Evolutionary conservation across 1,140 invertebrate species (phyloP).

Genomic region (Atta colombica): DNA sequence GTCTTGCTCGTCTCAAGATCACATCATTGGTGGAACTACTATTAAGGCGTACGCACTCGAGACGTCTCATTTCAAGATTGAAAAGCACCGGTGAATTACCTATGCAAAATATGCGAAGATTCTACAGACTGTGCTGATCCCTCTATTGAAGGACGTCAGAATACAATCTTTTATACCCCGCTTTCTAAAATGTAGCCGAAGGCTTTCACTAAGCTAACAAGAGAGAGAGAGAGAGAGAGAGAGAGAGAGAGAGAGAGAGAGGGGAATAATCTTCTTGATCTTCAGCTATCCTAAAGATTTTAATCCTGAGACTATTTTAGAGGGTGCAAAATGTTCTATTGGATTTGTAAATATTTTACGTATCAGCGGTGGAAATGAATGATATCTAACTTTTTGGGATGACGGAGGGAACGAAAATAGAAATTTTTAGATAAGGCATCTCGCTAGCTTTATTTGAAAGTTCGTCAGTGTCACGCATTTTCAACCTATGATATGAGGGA

Average conservation of each 20-base stretch:
- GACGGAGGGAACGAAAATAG: background rate
- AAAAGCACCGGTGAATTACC: conserved; percentile 74
- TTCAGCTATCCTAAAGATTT: conserved; percentile 26
- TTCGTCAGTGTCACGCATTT: conserved; percentile 13
- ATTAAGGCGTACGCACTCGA: conserved; percentile 51
- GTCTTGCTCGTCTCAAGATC: background rate
- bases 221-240: background rate
- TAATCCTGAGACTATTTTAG: conserved; percentile 18
- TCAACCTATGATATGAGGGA: background rate
- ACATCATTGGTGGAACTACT: conserved; percentile 27
- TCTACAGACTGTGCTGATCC: conserved; percentile 59
- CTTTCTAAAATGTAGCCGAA: conserved; percentile 52
- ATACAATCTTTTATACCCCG: conserved; percentile 69
- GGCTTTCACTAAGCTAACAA: conserved; percentile 17
- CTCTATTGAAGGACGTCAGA: conserved; percentile 39
- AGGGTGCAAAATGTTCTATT: conserved; percentile 68
- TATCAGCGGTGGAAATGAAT: conserved; percentile 15
- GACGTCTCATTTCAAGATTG: conserved; percentile 74
- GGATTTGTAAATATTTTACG: conserved; percentile 54
- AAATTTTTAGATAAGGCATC: conserved; percentile 22
- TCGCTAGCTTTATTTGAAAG: background rate
- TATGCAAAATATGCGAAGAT: conserved; percentile 72
- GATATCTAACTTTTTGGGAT: background rate
- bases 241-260: conserved; percentile 20
- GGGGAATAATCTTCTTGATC: conserved; percentile 23